Conservation (phyloP, 2,797 vertebrate genomes). For the Brachyrhaphis roseni region DNA sequence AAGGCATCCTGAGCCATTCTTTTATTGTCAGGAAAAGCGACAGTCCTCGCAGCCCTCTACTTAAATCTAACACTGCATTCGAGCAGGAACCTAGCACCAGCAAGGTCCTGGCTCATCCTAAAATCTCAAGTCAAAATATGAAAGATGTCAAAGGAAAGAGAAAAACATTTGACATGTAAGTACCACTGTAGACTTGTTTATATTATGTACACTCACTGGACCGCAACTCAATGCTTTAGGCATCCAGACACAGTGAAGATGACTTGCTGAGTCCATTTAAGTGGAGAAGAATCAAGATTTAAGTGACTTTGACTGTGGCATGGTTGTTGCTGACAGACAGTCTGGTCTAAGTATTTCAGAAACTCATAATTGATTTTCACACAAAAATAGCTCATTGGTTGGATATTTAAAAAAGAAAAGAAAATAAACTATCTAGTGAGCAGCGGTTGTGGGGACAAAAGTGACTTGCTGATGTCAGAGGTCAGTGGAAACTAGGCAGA, state of each 20-base stretch:
- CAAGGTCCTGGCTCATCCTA: neutral
- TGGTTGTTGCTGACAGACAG: neutral
- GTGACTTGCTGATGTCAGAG: neutral
- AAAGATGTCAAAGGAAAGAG: neutral
- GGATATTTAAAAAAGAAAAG: neutral
- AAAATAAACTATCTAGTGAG: neutral
- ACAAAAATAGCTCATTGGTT: neutral
- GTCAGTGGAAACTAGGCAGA: neutral
- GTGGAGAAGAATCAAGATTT: neutral
- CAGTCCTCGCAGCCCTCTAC: too few species aligned
- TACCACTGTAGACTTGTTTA: too few species aligned
- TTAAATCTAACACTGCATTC: too few species aligned
- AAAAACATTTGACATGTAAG: neutral
- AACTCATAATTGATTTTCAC: neutral
- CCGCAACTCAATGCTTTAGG: neutral
- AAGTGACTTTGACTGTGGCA: neutral
- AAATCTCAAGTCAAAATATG: neutral
- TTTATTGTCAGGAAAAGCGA: neutral
- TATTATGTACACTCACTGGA: neutral
- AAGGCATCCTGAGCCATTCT: neutral
- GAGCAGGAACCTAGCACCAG: neutral
- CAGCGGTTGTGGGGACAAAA: neutral
- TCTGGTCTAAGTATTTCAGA: neutral
- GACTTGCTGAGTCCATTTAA: neutral
- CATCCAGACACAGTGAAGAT: neutral